These are phyloP conservation scores for Synergus laeviventris DNA, from an alignment of 2,888 invertebrate genomes.

Conservation along the genomic window DNA sequence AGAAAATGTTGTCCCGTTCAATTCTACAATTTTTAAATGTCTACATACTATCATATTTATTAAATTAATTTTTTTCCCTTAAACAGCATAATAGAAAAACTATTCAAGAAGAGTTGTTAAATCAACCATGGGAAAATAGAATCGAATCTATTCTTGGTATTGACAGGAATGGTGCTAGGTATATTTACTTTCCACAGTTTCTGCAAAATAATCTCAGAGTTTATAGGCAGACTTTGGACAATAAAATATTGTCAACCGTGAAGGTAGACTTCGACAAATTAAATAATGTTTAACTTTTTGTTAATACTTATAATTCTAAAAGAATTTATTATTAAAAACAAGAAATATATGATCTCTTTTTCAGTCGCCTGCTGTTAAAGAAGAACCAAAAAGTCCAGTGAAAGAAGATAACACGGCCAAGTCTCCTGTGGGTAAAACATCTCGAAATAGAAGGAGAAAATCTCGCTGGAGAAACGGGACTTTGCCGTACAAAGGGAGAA, in stretches of 20 bases:
- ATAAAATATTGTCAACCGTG: slow-evolving; percentile 66
- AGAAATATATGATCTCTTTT: slow-evolving; percentile 36
- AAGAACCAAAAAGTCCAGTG: slow-evolving; percentile 50
- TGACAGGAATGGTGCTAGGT: slow-evolving; percentile 77
- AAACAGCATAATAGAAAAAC: slow-evolving; percentile 77
- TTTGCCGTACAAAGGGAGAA: slow-evolving; percentile 53
- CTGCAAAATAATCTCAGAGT: slow-evolving; percentile 77
- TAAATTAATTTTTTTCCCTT: not conserved
- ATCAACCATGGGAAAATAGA: slow-evolving; percentile 75
- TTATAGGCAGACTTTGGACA: slow-evolving; percentile 75
- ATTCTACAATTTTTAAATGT: no score
- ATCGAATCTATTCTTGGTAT: slow-evolving; percentile 76
- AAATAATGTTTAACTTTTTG: not conserved
- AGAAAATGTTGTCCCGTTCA: no score
- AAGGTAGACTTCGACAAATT: slow-evolving; percentile 55
- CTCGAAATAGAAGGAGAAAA: slow-evolving; percentile 56
- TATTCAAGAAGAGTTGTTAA: slow-evolving; percentile 77
- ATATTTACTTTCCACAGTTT: slow-evolving; percentile 79
- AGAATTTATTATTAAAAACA: not conserved
- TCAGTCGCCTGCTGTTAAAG: slow-evolving; percentile 51
- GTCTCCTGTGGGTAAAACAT: slow-evolving; percentile 2
- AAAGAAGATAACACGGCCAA: slow-evolving; percentile 47
- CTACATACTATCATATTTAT: not conserved
- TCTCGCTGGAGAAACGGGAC: slow-evolving; percentile 66
- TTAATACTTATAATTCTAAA: not conserved